Evolutionary conservation across 2,888 invertebrate genomes (phyloP).

Genomic region (Nemotelus nigrinus): DNA sequence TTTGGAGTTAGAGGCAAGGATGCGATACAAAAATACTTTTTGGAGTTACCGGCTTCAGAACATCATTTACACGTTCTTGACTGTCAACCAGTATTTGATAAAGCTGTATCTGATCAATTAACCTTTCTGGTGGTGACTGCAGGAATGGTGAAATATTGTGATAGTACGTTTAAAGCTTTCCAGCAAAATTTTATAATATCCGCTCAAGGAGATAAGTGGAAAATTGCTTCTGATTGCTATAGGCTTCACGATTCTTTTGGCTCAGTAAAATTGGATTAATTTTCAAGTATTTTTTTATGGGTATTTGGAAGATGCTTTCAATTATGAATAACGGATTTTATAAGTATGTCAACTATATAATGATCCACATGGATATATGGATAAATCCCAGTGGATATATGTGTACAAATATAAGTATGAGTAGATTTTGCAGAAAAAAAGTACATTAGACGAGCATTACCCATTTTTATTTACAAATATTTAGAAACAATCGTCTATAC

Average conservation of each 20-base stretch:
- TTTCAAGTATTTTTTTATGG: no score
- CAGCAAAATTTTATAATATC: constrained; percentile 89
- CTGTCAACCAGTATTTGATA: constrained; percentile 84
- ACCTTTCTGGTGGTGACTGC: constrained; percentile 86
- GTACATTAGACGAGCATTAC: no score
- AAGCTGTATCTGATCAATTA: constrained; percentile 78
- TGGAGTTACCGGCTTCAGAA: constrained; percentile 83
- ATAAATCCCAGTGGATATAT: no score
- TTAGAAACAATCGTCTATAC: no score
- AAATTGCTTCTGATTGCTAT: constrained; percentile 90
- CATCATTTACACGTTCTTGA: constrained; percentile 83
- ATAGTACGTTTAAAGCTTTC: constrained; percentile 73
- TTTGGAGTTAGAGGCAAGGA: constrained; percentile 83
- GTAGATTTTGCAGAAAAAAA: no score
- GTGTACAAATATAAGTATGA: no score
- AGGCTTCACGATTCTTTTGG: constrained; percentile 73
- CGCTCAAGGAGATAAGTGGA: constrained; percentile 90
- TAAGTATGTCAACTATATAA: no score
- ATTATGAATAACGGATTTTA: no score
- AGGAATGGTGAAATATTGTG: constrained; percentile 81
- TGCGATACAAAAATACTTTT: constrained; percentile 85
- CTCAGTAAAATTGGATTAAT: constrained; percentile 47
- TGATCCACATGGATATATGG: no score
- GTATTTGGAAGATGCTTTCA: no score
- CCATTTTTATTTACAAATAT: no score